Conservation (phyloP, 2,888 invertebrate species). For the Morinoia aosen region DNA sequence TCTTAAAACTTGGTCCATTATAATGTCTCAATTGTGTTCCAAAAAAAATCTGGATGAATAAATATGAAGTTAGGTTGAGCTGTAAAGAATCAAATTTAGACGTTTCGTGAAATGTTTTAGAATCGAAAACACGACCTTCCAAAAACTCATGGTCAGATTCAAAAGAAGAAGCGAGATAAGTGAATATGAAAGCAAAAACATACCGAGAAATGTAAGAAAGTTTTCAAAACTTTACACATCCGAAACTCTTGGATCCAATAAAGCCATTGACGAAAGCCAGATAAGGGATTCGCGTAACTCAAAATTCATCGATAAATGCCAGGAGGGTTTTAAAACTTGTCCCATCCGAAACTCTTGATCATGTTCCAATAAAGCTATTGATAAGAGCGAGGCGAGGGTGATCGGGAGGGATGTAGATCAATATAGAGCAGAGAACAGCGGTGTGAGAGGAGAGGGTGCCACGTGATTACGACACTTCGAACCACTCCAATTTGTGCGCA, state of each 20-base stretch:
- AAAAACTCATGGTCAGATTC: neutral
- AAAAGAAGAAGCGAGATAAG: neutral
- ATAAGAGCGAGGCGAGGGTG: neutral
- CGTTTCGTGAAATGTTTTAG: neutral
- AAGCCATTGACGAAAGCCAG: conserved; percentile 3
- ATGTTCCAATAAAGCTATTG: conserved; percentile 32
- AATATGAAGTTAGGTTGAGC: neutral
- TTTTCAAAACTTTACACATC: neutral
- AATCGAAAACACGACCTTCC: neutral
- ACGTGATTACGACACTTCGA: conserved; percentile 32
- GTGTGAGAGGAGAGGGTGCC: neutral
- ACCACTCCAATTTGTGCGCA: conserved; percentile 38
- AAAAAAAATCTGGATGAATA: neutral
- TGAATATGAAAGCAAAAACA: neutral
- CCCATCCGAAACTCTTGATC: conserved; percentile 24
- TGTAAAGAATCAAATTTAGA: neutral
- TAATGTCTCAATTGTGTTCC: neutral
- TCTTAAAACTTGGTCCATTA: conserved; percentile 22
- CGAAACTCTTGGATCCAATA: neutral
- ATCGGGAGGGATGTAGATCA: neutral
- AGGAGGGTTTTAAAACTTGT: neutral
- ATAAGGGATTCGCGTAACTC: neutral
- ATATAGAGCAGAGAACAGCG: conserved; percentile 9
- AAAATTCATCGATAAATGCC: conserved; percentile 30
- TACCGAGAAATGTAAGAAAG: neutral